A percentile compares a stretch with the other conserved stretches of the same genome.
Conservation (phyloP, 2,888 invertebrate species). For the Leistus spinibarbis region DNA sequence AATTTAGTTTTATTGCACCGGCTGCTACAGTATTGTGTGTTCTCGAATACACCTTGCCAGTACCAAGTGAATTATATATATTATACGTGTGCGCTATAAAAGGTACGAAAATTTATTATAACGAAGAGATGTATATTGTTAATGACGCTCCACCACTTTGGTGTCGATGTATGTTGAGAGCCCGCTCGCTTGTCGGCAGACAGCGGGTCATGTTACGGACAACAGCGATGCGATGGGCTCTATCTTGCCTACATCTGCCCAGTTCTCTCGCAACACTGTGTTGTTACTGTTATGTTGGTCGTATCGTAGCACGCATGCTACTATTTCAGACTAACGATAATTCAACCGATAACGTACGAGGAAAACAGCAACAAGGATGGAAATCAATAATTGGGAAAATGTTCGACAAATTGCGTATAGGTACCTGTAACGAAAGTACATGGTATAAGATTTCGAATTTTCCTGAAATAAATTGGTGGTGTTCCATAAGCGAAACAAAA, state of each 20-base stretch:
- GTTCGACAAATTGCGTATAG: not conserved
- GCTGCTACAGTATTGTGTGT: not conserved
- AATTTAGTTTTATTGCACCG: constrained; percentile 35
- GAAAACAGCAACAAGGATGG: not conserved
- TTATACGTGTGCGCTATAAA: constrained; percentile 15
- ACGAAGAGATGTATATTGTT: constrained; percentile 20
- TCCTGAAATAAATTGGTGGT: not conserved
- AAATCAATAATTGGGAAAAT: not conserved
- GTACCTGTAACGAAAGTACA: not conserved
- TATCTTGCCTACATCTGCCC: not conserved
- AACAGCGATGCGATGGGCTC: not conserved
- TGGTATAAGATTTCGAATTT: not conserved
- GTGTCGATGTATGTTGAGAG: constrained; percentile 19
- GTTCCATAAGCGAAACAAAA: not conserved
- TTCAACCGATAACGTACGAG: not conserved
- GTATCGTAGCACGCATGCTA: not conserved
- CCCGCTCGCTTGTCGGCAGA: not conserved
- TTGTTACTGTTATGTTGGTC: not conserved
- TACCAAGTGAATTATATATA: not conserved
- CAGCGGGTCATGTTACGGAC: not conserved
- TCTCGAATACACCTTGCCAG: not conserved
- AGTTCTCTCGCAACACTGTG: not conserved
- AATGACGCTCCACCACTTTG: constrained; percentile 14
- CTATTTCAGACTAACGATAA: not conserved
- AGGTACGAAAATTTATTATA: constrained; percentile 17